phyloP scores from a whole-genome alignment of 1,140 invertebrate genomes.

The Drosophila watanabei region DNA sequence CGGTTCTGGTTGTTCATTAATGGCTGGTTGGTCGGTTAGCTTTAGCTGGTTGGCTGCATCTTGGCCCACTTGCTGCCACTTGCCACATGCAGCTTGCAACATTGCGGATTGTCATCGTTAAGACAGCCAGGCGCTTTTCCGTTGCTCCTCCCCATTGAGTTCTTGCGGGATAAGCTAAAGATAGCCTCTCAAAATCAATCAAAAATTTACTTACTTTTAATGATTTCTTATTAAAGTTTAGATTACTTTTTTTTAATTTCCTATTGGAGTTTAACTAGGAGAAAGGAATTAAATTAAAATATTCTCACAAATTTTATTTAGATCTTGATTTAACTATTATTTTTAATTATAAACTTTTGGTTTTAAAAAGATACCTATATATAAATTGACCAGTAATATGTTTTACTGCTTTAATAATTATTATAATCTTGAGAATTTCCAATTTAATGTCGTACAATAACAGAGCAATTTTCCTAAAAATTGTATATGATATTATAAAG shows the following conservation, averaged over 20 bases:
- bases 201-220: not conserved
- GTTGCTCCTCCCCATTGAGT: constrained; percentile 48
- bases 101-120: constrained; percentile 34
- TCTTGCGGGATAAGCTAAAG: not conserved
- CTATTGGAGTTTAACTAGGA: not conserved
- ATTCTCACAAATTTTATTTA: not conserved
- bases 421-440: too few relatives aligned
- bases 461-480: too few relatives aligned
- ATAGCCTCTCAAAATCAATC: not conserved
- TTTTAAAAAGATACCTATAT: too few relatives aligned
- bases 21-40: constrained; percentile 63
- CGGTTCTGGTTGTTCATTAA: constrained; percentile 61
- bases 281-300: too few relatives aligned
- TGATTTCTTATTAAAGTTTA: not conserved
- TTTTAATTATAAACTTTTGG: too few relatives aligned
- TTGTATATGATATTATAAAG: too few relatives aligned
- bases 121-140: constrained; percentile 13
- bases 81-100: constrained; percentile 38
- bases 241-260: not conserved
- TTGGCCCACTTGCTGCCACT: constrained; percentile 40
- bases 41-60: constrained; percentile 54
- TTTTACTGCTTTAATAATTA: too few relatives aligned
- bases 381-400: too few relatives aligned
- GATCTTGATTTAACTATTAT: not conserved
- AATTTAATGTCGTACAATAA: too few relatives aligned